phyloP scores from a whole-genome alignment of 2,113 vertebrate species.

The Pseudonaja textilis region DNA sequence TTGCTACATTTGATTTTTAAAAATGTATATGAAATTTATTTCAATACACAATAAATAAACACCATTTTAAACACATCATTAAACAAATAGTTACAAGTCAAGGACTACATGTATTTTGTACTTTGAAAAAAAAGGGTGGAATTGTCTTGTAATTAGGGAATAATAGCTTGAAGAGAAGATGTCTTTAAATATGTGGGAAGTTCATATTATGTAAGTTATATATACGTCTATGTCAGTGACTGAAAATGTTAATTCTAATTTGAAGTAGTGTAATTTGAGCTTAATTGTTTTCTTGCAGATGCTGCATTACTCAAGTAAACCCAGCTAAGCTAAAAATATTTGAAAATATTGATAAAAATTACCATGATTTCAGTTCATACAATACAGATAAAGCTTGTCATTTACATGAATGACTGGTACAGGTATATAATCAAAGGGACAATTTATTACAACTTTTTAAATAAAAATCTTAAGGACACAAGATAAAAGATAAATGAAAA shows the following conservation, averaged over 20 bases:
- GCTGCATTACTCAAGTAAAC: not conserved
- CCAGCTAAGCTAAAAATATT: not conserved
- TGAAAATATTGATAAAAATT: not conserved
- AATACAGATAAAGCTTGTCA: not conserved
- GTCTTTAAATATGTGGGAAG: not conserved
- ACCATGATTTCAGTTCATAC: not conserved
- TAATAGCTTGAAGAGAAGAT: not conserved
- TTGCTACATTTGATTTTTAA: not conserved
- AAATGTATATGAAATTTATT: too few relatives aligned
- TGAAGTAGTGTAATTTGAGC: not conserved
- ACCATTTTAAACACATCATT: not conserved
- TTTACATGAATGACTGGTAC: not conserved
- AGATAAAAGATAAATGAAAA: constrained; percentile 41
- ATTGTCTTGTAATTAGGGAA: not conserved
- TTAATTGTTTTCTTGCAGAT: not conserved
- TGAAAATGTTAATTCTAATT: not conserved
- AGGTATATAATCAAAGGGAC: not conserved
- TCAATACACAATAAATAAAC: too few relatives aligned
- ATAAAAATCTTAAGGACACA: constrained; percentile 17
- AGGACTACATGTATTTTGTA: not conserved
- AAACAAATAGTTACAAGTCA: not conserved
- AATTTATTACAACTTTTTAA: not conserved
- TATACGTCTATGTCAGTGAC: not conserved
- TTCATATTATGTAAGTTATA: not conserved
- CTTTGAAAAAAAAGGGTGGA: not conserved